These are phyloP conservation scores for Leptoclinus maculatus DNA, from an alignment of 2,797 vertebrate species.

Conservation along the genomic window DNA sequence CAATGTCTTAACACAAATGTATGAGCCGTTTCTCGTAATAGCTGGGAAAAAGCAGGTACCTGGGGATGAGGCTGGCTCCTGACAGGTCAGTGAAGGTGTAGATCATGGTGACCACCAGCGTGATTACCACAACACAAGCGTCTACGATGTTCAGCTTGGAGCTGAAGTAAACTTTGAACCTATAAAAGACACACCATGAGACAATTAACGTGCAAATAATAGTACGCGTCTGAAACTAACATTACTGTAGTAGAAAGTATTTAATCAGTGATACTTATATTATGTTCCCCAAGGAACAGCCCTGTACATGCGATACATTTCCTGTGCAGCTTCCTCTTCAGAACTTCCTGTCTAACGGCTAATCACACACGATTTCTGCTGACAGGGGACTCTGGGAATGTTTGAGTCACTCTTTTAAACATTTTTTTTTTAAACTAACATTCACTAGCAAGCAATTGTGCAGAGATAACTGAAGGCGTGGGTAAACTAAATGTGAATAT, in stretches of 20 bases:
- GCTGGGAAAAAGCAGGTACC: constrained; percentile 77
- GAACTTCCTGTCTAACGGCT: constrained; percentile 63
- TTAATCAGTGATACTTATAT: neutral
- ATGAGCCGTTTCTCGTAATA: neutral
- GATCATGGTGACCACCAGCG: constrained; percentile 86
- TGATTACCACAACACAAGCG: constrained; percentile 86
- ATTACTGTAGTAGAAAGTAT: neutral
- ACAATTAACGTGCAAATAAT: neutral
- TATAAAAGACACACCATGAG: constrained; percentile 67
- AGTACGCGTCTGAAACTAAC: neutral
- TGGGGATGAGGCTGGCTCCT: constrained; percentile 85
- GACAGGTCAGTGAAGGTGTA: constrained; percentile 85
- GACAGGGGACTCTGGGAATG: constrained; percentile 45
- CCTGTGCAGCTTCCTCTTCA: constrained; percentile 69
- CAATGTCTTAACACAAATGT: neutral
- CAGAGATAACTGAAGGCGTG: neutral
- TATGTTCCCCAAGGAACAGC: constrained; percentile 2
- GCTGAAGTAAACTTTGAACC: constrained; percentile 89
- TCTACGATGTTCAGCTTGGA: constrained; percentile 90
- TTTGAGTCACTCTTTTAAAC: constrained; percentile 23
- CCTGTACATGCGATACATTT: constrained; percentile 44
- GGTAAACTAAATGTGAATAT: neutral
- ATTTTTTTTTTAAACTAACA: neutral
- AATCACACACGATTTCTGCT: constrained; percentile 59
- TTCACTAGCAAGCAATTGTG: neutral